Base-by-base conservation (phyloP, 1,140 invertebrate genomes). In the Telenomus remus region DNA sequence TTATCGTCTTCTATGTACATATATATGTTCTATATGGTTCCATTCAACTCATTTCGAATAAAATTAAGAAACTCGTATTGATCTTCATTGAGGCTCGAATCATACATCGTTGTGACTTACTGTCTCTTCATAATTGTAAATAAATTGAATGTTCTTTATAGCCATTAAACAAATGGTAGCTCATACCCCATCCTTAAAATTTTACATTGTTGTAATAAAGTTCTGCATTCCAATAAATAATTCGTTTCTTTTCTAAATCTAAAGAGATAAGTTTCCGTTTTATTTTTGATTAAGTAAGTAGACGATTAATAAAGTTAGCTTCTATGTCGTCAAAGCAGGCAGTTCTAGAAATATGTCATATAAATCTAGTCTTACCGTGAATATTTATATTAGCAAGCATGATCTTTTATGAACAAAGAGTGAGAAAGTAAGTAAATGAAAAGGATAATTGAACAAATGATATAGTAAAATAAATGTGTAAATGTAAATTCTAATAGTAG, bases 321-420 rank as follows among this genome's bases (percentile, higher is more conserved):
- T n/a, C n/a, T 70, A 61, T 49, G 15, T 70, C 57, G 66, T 70
- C 66, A 61, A 55, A 70, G 61, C 66, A 70, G 66, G 66, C 56
- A 71, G 68, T 71, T 63, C 51, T 10, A 72, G 42, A 46, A 63
- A 44, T 72, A 72, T 53, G 39, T 72, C 53, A 16, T 72, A 64
- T 72, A 72, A 72, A 60, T 72, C 68, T 72, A 72, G 60, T 72
- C 68, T 72, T 72, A 72, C 14, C 64, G 33, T 57, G 68, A 72
- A 57, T 72, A 64, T 27, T 27, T n/a, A n/a, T n/a, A n/a, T n/a
- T 27, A 27, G 19, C 19, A 27, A 27, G 19, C 19, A 37, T 53
- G 57, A n/a, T 27, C 19, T 27, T 27, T 53, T 53, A 56, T 51
- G 37, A 70, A 15, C 57, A 60, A 53, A 14, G 27, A 49, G 49